phyloP scores from a whole-genome alignment of 2,113 vertebrate genomes.

The Pogonocichla stellata region DNA sequence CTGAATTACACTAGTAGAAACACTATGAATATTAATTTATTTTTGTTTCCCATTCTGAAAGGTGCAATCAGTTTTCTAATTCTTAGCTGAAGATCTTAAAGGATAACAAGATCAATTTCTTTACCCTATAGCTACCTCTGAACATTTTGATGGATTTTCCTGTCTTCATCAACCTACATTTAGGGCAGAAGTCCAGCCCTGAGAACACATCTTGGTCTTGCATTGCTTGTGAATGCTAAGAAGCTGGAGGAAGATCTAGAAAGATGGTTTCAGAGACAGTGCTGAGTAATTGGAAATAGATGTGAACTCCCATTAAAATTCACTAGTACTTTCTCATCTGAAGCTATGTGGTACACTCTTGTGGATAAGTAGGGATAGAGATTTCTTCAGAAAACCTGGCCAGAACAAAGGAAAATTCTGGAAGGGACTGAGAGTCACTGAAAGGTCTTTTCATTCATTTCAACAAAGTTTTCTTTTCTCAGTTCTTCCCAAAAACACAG shows the following conservation, averaged over 20 bases:
- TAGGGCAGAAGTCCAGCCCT: background rate
- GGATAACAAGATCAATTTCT: background rate
- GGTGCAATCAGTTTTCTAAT: background rate
- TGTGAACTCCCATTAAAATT: background rate
- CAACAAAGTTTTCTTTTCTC: background rate
- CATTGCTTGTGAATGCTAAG: background rate
- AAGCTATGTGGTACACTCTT: background rate
- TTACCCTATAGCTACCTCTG: background rate
- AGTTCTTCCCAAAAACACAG: background rate
- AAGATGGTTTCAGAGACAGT: background rate
- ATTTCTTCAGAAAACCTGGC: background rate
- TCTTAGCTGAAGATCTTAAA: background rate
- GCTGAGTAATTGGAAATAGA: background rate
- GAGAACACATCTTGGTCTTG: background rate
- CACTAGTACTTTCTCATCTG: background rate
- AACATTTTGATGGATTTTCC: background rate
- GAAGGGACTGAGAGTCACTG: background rate
- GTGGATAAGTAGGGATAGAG: background rate
- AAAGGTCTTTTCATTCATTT: background rate
- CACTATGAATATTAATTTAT: background rate
- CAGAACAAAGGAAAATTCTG: background rate
- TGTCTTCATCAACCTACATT: background rate
- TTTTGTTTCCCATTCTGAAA: background rate
- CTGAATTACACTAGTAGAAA: background rate
- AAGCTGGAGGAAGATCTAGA: background rate